Evolutionary conservation across 2,797 vertebrate genomes (phyloP).

Genomic region (Enteromius afrohamiltoni): DNA sequence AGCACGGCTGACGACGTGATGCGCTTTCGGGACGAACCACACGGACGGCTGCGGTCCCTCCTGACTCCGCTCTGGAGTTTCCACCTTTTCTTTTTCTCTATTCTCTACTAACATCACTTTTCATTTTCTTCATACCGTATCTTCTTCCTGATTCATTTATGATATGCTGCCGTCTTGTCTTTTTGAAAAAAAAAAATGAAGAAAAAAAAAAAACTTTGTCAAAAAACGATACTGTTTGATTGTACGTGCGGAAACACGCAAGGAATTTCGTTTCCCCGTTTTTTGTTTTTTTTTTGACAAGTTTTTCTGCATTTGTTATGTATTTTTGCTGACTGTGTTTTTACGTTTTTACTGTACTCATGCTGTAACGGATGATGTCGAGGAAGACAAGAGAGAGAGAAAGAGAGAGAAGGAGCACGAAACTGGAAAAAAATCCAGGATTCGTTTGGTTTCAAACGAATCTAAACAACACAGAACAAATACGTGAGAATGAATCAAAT

Average conservation of each 20-base stretch:
- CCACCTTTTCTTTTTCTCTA: conserved; percentile 48
- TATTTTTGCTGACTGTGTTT: conserved; percentile 69
- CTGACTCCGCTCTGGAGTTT: conserved; percentile 72
- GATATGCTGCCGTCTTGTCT: conserved; percentile 24
- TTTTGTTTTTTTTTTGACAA: conserved; percentile 64
- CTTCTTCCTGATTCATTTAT: conserved; percentile 52
- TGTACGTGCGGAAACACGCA: conserved; percentile 61
- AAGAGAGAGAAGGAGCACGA: conserved; percentile 27
- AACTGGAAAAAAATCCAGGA: conserved; percentile 45
- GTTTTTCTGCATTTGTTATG: conserved; percentile 65
- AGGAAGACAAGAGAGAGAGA: conserved; percentile 56
- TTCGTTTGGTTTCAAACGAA: conserved; percentile 58
- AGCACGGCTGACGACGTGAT: conserved; percentile 70
- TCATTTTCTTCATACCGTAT: conserved; percentile 65
- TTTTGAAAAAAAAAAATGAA: conserved; percentile 55
- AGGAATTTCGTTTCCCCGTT: conserved; percentile 52
- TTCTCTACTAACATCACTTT: conserved; percentile 80
- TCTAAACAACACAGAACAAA: conserved; percentile 80
- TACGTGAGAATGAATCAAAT: conserved; percentile 59
- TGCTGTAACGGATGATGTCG: conserved; percentile 48
- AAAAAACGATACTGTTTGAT: conserved; percentile 51
- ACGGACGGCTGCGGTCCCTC: conserved; percentile 72
- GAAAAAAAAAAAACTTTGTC: conserved; percentile 61
- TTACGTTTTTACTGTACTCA: conserved; percentile 50
- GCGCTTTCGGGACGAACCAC: conserved; percentile 68